Evolutionary conservation across 2,888 invertebrate genomes (phyloP).

Genomic region (Tipula lateralis): DNA sequence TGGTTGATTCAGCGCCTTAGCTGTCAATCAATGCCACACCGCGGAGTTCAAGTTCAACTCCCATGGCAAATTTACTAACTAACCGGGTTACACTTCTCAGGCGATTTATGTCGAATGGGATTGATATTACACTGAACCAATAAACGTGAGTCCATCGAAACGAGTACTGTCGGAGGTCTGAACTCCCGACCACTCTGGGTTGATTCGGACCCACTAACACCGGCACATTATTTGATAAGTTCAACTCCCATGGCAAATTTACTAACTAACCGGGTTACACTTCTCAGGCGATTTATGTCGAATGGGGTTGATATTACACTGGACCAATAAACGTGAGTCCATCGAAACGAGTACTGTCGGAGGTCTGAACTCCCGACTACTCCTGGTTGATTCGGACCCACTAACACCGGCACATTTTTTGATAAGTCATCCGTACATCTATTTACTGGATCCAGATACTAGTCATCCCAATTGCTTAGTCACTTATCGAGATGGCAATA

Average conservation of each 20-base stretch:
- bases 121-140: no score
- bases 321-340: no score
- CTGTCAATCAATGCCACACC: no score
- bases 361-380: neutral
- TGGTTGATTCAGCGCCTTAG: no score
- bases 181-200: neutral
- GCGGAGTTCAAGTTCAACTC: neutral
- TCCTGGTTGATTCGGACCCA: neutral
- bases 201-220: neutral
- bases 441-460: neutral
- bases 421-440: neutral
- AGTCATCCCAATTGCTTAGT: neutral
- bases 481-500: neutral
- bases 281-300: no score
- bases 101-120: no score
- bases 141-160: neutral
- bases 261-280: neutral
- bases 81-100: neutral
- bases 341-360: neutral
- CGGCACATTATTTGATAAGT: neutral
- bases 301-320: no score
- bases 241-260: neutral
- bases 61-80: neutral
- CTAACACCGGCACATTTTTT: neutral
- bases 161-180: neutral